These are phyloP conservation scores for Hyperopisus bebe DNA, from an alignment of 2,113 vertebrate species.

Conservation along the genomic window DNA sequence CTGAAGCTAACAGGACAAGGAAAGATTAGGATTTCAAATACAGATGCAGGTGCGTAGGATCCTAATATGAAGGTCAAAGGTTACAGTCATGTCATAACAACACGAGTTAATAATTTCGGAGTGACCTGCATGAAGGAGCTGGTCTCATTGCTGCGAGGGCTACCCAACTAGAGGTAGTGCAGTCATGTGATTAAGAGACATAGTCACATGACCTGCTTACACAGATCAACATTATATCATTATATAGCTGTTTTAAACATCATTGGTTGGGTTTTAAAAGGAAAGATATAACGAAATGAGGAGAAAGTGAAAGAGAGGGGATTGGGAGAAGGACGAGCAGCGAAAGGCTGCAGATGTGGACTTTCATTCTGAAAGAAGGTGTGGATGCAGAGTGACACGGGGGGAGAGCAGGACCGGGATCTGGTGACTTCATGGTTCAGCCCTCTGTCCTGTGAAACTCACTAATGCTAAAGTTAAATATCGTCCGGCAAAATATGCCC, in stretches of 20 bases:
- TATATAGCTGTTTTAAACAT: not conserved
- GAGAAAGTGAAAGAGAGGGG: not conserved
- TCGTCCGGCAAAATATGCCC: no score
- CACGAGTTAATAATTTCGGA: constrained; percentile 34
- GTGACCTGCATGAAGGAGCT: constrained; percentile 56
- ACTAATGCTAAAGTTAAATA: not conserved
- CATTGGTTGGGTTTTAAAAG: not conserved
- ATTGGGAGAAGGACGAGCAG: not conserved
- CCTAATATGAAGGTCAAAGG: not conserved
- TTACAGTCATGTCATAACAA: constrained; percentile 11
- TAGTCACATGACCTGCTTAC: constrained; percentile 36
- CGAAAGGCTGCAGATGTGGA: not conserved
- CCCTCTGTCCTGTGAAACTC: no score
- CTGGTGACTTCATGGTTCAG: no score
- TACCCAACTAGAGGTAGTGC: constrained; percentile 68
- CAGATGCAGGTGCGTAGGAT: not conserved
- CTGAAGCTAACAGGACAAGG: not conserved
- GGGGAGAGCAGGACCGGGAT: no score
- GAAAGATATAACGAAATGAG: no score
- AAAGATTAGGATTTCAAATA: not conserved
- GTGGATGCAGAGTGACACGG: no score
- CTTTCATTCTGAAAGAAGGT: no score
- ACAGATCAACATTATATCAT: not conserved
- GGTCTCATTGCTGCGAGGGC: constrained; percentile 58
- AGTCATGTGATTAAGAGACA: constrained; percentile 51